A percentile compares a stretch with the other conserved stretches of the same genome.
Evolutionary conservation across 1,140 invertebrate species (phyloP).

Genomic region (Aphaenogaster ashmeadi): DNA sequence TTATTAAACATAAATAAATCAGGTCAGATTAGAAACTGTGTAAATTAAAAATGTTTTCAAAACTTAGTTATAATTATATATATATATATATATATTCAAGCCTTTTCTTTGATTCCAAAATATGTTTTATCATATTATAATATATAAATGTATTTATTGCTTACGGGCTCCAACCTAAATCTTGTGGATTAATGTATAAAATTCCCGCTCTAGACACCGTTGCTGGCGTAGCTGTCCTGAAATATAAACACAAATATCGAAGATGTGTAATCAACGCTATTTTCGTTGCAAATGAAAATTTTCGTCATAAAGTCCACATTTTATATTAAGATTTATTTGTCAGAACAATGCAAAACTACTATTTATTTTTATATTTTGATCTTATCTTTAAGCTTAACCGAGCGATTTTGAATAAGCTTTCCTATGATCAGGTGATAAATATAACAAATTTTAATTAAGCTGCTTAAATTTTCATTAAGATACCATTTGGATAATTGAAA

Average conservation of each 20-base stretch:
- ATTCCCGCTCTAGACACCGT: conserved; percentile 98
- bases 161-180: conserved; percentile 99
- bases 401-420: not conserved
- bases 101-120: not conserved
- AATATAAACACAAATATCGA: conserved; percentile 49
- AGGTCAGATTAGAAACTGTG: not conserved
- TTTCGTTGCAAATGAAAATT: not conserved
- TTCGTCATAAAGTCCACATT: not conserved
- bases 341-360: not conserved
- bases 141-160: conserved; percentile 78
- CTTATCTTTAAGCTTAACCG: not conserved
- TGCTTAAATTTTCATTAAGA: not conserved
- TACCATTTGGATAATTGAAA: not conserved
- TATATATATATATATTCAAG: not conserved
- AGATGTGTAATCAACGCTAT: not conserved
- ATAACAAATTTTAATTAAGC: not conserved
- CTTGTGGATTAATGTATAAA: conserved; percentile 96
- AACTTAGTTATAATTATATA: not conserved
- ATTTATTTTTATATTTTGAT: not conserved
- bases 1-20: conserved; percentile 2
- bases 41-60: not conserved
- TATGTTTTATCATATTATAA: not conserved
- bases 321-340: conserved; percentile 1
- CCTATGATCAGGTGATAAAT: not conserved
- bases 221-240: conserved; percentile 96